These are phyloP conservation scores for Xanthia togata DNA, from an alignment of 2,888 invertebrate genomes.

Conservation along the genomic window DNA sequence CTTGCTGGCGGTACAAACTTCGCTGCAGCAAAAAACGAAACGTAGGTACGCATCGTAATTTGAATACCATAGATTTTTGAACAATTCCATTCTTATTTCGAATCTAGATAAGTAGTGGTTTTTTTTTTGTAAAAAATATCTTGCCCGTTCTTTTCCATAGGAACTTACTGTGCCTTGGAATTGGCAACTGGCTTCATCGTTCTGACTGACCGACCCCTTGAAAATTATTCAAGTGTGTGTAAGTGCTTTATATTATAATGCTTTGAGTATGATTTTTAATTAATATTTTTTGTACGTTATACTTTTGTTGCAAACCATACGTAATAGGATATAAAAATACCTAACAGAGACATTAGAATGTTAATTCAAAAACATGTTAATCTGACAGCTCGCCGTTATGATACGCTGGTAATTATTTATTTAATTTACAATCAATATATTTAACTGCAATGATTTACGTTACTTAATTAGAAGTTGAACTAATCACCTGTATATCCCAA, in stretches of 20 bases:
- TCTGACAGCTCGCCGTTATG: conserved; percentile 59
- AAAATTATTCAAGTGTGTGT: too few species aligned
- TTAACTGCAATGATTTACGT: conserved; percentile 32
- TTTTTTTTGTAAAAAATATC: too few species aligned
- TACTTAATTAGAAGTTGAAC: neutral
- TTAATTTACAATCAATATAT: conserved; percentile 49
- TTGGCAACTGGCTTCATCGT: too few species aligned
- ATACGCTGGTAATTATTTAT: conserved; percentile 50
- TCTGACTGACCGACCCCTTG: too few species aligned
- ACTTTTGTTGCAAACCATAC: conserved; percentile 49
- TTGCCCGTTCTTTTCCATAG: too few species aligned
- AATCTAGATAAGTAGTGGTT: conserved; percentile 37
- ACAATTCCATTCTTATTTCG: conserved; percentile 40
- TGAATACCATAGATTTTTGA: conserved; percentile 46
- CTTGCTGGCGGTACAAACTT: conserved; percentile 44
- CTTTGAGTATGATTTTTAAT: neutral
- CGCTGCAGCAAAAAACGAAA: conserved; percentile 34
- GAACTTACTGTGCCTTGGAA: too few species aligned
- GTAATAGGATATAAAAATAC: conserved; percentile 61
- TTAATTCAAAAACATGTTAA: conserved; percentile 60
- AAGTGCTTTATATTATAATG: too few species aligned
- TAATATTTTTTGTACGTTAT: conserved; percentile 6
- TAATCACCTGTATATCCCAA: fast-evolving
- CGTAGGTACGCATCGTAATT: conserved; percentile 36
- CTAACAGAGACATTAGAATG: conserved; percentile 55